Percentiles rank a stretch among this genome's conserved stretches.
These are phyloP conservation scores for Lasioglossum vierecki DNA, from an alignment of 2,888 invertebrate genomes.

Conservation along the genomic window DNA sequence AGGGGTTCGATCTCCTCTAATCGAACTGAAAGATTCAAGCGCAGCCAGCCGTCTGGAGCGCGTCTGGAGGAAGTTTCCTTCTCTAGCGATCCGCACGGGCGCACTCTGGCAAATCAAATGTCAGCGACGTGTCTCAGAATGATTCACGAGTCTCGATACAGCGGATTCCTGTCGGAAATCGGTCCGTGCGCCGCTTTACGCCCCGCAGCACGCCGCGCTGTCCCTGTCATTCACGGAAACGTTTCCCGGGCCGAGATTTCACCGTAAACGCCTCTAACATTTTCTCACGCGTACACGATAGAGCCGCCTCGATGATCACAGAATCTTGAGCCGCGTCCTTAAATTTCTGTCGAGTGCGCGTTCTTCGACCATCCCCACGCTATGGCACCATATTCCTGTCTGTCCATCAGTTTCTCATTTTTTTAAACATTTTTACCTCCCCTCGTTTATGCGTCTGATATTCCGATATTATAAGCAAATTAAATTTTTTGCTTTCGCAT, in stretches of 20 bases:
- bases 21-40: conserved; percentile 68
- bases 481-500: too few species aligned
- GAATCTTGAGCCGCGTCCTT: not conserved
- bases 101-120: conserved; percentile 45
- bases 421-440: not conserved
- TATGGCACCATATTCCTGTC: not conserved
- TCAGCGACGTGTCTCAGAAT: conserved; percentile 39
- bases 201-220: not conserved
- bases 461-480: too few species aligned
- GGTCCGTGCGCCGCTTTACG: conserved; percentile 10
- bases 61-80: conserved; percentile 1
- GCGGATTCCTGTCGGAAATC: conserved; percentile 35
- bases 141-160: conserved; percentile 43
- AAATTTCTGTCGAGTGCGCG: not conserved
- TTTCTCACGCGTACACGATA: conserved; percentile 5
- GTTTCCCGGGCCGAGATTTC: not conserved
- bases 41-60: conserved; percentile 9
- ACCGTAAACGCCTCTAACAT: conserved; percentile 8
- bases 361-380: not conserved
- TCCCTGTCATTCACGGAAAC: not conserved
- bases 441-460: too few species aligned
- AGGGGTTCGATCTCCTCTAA: conserved; percentile 51
- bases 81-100: conserved; percentile 18
- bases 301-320: not conserved
- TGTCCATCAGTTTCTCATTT: not conserved